A percentile compares a stretch with the other conserved stretches of the same genome.
phyloP scores from a whole-genome alignment of 2,888 invertebrate species.

The Eupelmus urozonus region DNA sequence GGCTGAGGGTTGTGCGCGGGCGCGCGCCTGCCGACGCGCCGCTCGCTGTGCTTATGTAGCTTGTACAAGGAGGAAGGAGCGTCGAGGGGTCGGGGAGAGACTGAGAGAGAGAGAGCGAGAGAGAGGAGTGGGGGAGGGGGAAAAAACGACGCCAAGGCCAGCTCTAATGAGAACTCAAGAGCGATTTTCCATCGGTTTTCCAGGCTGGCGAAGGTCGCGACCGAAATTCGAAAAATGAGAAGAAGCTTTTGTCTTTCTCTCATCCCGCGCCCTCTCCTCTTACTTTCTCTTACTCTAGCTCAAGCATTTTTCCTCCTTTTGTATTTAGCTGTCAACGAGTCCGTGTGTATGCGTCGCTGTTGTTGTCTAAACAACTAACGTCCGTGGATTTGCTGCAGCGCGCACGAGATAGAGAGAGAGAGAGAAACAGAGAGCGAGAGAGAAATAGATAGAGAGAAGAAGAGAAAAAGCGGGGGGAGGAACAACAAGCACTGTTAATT shows the following conservation, averaged over 20 bases:
- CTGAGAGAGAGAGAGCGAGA: neutral
- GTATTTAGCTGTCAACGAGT: slow-evolving; percentile 34
- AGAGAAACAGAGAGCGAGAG: neutral
- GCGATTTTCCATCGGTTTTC: slow-evolving; percentile 71
- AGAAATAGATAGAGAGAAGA: neutral
- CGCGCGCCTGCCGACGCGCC: neutral
- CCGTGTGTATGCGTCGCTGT: slow-evolving; percentile 1
- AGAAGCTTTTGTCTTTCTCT: slow-evolving; percentile 55
- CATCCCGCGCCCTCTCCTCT: neutral
- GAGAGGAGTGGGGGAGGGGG: neutral
- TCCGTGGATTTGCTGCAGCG: neutral
- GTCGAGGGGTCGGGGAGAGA: neutral
- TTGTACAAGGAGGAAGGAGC: slow-evolving; percentile 9
- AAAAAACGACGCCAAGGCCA: slow-evolving; percentile 69
- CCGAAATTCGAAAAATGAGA: slow-evolving; percentile 66
- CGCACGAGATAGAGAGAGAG: too few species aligned
- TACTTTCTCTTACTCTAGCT: slow-evolving; percentile 25
- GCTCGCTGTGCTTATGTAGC: neutral
- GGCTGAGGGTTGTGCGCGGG: slow-evolving; percentile 6
- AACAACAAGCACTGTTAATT: slow-evolving; percentile 24
- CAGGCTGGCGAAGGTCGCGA: slow-evolving; percentile 68
- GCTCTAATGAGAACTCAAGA: slow-evolving; percentile 72
- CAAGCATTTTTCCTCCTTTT: slow-evolving; percentile 33
- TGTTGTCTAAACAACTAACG: slow-evolving; percentile 25
- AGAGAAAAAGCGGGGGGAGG: too few species aligned